Evolutionary conservation across 1,140 invertebrate genomes (phyloP).

Genomic region (Lasaia peninsularis): DNA sequence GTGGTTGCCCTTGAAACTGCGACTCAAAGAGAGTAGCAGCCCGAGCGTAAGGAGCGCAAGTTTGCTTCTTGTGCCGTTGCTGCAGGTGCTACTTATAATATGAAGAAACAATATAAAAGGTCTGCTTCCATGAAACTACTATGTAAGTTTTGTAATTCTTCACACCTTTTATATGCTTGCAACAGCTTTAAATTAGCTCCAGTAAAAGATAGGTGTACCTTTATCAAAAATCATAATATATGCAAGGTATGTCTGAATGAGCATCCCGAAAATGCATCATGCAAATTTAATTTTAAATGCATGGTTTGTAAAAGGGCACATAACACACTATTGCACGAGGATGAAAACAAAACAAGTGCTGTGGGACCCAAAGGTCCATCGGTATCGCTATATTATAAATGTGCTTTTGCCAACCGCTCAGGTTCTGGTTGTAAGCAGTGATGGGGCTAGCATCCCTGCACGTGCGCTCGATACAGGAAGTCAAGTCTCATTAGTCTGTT

Average conservation of each 20-base stretch:
- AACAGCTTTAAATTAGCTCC: background rate
- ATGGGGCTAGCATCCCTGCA: too few species aligned
- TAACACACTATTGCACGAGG: background rate
- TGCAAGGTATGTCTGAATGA: background rate
- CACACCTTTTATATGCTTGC: background rate
- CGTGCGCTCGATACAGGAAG: too few species aligned
- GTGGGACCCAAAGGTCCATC: too few species aligned
- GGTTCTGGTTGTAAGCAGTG: too few species aligned
- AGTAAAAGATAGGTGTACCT: background rate
- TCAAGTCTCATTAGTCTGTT: too few species aligned
- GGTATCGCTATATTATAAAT: too few species aligned
- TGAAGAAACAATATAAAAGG: background rate
- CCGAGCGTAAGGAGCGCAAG: too few species aligned
- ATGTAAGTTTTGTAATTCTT: background rate
- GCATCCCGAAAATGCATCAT: background rate
- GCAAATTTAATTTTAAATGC: background rate
- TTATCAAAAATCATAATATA: background rate
- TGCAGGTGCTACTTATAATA: too few species aligned
- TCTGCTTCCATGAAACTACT: background rate
- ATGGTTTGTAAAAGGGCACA: background rate
- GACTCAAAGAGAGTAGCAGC: too few species aligned
- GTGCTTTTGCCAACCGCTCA: too few species aligned
- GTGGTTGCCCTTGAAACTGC: background rate
- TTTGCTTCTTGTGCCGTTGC: too few species aligned
- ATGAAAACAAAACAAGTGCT: background rate